Percentiles rank a stretch among this genome's conserved stretches.
Conservation (phyloP, 2,797 vertebrate genomes). For the Lagodon rhomboides region DNA sequence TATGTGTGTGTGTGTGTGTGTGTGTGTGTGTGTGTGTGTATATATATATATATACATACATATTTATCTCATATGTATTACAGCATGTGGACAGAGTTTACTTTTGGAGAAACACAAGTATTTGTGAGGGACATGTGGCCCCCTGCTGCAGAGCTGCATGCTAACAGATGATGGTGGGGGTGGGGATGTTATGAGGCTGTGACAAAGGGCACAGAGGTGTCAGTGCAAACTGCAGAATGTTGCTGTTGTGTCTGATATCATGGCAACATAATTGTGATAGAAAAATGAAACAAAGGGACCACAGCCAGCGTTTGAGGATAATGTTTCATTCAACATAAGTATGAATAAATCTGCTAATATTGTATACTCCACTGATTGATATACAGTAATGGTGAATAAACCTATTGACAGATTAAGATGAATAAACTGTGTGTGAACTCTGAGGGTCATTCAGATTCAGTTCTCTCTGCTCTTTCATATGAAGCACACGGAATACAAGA, state of each 20-base stretch:
- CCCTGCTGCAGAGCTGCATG: slow-evolving; percentile 8
- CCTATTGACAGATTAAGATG: neutral
- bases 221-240: slow-evolving; percentile 27
- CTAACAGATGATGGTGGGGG: slow-evolving; percentile 10
- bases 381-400: neutral
- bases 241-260: neutral
- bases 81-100: slow-evolving; percentile 21
- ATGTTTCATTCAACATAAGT: neutral
- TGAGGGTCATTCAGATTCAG: too few relatives aligned
- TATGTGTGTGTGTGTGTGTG: too few relatives aligned
- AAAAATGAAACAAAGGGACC: slow-evolving; percentile 5
- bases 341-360: neutral
- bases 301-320: neutral
- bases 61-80: too few relatives aligned
- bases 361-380: neutral
- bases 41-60: too few relatives aligned
- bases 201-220: slow-evolving; percentile 24
- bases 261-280: slow-evolving; percentile 5
- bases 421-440: too few relatives aligned
- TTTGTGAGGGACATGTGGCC: slow-evolving; percentile 12
- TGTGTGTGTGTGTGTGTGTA: too few relatives aligned
- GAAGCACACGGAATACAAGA: too few relatives aligned
- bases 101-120: slow-evolving; percentile 6
- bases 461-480: too few relatives aligned
- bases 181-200: slow-evolving; percentile 23